Base-by-base conservation (phyloP, 2,888 invertebrate genomes). In the Disparrhopalites patrizii region DNA sequence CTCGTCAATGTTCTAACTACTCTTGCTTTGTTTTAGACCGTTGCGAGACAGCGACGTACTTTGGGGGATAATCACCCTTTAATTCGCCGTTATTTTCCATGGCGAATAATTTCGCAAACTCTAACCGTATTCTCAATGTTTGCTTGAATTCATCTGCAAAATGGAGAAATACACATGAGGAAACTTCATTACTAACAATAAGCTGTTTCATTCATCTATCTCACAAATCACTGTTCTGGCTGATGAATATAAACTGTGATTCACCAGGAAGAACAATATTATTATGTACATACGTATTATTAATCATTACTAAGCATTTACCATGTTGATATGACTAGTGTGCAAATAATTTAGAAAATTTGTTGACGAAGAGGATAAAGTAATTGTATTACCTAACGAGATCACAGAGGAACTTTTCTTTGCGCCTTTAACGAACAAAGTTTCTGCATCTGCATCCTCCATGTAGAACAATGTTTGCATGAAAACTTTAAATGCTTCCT, bases 51-150 rank as follows among this genome's bases (percentile, higher is more conserved):
- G 7, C 7, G 13, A 30, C 56, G 20, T 60, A 8, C 25, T 30
- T 64, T 23, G 57, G 56, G 15, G 64, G 64, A 23, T 57, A 64
- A 18, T 64, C 50, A 18, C 64, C 64, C n/a, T 50, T 30, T 23
- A 65, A 20, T 28, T 65, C 60, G 38, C 65, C 65, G 28, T 52
- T 64, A 1, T 62, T 67, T 65, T 73, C 73, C 60, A 72, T 69
- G 3, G 70, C 68, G 50, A 67, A 70, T 15, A 71, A 50, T 62
- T 68, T 70, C 13, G 66, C 62, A 57, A 69, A 70, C 38, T 71
- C 71, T 23, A 73, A 60, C 8, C 68, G 25, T 30, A 51, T 63
- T 13, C 52, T 52, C 43, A 68, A 15, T n/a, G 54, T 61, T 27
- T 62, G 63, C 7, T 58, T 62, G 30, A 69, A 68, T 31, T 65